phyloP scores from a whole-genome alignment of 1,140 invertebrate species.

The Cotesia typhae region DNA sequence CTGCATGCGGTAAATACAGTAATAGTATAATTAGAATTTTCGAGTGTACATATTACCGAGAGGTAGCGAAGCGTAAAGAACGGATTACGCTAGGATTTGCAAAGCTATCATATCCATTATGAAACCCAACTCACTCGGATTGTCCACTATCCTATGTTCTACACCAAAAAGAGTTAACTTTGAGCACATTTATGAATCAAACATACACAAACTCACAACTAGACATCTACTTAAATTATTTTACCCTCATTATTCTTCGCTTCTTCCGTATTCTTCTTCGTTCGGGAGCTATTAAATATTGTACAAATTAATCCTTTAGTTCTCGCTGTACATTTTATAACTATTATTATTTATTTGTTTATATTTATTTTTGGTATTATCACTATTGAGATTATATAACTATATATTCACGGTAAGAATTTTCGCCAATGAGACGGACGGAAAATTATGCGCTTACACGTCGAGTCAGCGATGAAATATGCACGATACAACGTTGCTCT shows the following conservation, averaged over 20 bases:
- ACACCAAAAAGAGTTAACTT: too few relatives aligned
- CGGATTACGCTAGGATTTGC: slow-evolving; percentile 25
- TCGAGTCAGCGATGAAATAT: slow-evolving; percentile 46
- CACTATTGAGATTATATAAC: not conserved
- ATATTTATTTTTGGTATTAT: too few relatives aligned
- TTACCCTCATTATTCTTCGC: too few relatives aligned
- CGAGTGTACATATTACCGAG: not conserved
- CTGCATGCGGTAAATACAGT: not conserved
- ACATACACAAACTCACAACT: not conserved
- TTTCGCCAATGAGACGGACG: slow-evolving; percentile 22
- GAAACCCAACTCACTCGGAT: not conserved
- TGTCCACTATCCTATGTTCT: not conserved
- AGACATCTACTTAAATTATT: too few relatives aligned
- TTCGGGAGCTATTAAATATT: slow-evolving; percentile 48
- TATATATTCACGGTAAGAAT: not conserved
- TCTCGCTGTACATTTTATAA: slow-evolving; percentile 6
- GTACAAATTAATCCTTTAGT: slow-evolving; percentile 53
- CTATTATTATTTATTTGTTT: too few relatives aligned
- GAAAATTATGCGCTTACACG: slow-evolving; percentile 56
- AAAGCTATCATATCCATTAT: slow-evolving; percentile 28
- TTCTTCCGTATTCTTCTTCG: not conserved
- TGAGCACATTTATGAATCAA: too few relatives aligned
- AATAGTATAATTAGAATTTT: slow-evolving; percentile 6
- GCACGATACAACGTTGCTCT: slow-evolving; percentile 35
- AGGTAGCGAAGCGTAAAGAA: not conserved